These are phyloP conservation scores for Lepidurus apus DNA, from an alignment of 1,140 invertebrate species.

Conservation along the genomic window DNA sequence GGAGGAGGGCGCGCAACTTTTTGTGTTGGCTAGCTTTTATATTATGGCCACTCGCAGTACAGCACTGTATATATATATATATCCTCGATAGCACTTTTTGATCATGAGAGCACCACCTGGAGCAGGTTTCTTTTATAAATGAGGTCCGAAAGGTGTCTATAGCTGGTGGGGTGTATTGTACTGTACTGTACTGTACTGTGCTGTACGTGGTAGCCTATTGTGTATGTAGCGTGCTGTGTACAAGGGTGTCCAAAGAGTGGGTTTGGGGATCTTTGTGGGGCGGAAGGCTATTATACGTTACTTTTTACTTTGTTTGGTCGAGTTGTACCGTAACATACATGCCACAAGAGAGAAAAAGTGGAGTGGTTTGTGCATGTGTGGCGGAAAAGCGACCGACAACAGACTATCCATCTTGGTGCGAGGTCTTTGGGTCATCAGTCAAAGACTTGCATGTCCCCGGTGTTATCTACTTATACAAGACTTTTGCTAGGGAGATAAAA, in stretches of 20 bases:
- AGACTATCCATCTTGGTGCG: background rate
- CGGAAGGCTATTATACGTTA: background rate
- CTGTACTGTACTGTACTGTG: no score
- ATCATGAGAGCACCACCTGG: background rate
- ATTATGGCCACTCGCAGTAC: background rate
- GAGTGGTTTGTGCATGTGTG: background rate
- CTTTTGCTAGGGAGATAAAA: background rate
- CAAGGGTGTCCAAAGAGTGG: background rate
- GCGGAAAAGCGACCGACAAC: background rate
- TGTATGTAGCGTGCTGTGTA: background rate
- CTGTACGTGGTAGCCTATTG: background rate
- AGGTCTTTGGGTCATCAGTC: background rate
- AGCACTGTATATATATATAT: background rate
- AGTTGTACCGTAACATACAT: background rate
- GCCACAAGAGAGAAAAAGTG: background rate
- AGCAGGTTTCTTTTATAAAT: background rate
- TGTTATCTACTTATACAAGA: background rate
- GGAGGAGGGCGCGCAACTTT: background rate
- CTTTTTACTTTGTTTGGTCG: background rate
- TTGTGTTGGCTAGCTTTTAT: background rate
- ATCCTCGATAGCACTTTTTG: background rate
- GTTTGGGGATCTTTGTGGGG: background rate
- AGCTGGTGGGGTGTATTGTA: background rate
- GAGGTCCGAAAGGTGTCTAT: background rate
- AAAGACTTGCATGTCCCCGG: background rate